Evolutionary conservation across 2,113 vertebrate genomes (phyloP).

Genomic region (Nettapus auritus): DNA sequence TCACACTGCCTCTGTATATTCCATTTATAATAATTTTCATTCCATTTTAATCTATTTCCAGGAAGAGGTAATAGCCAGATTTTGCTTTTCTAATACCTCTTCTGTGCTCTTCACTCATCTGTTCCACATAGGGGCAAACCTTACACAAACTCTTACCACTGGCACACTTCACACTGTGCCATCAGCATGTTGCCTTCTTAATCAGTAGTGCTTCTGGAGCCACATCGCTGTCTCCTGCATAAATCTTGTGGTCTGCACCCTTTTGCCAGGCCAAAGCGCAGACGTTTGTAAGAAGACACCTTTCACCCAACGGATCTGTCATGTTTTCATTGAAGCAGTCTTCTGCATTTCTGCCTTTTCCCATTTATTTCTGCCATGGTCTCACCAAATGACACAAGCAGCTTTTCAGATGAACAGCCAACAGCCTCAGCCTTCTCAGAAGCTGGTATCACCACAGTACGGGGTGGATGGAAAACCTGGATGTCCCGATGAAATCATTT

Average conservation of each 20-base stretch:
- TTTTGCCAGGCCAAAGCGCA: background rate
- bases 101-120: background rate
- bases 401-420: background rate
- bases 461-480: background rate
- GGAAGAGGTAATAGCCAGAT: constrained; percentile 24
- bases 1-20: constrained; percentile 43
- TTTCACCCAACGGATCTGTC: background rate
- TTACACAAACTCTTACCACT: background rate
- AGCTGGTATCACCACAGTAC: background rate
- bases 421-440: background rate
- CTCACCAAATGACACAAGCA: background rate
- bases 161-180: background rate
- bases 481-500: background rate
- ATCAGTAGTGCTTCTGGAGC: constrained; percentile 11
- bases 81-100: constrained; percentile 19
- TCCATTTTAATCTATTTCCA: constrained; percentile 18
- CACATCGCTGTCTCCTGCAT: background rate
- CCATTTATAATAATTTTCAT: background rate
- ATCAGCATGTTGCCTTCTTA: background rate
- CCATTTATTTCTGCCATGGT: background rate
- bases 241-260: background rate
- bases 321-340: background rate
- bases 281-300: constrained; percentile 17
- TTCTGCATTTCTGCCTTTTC: constrained; percentile 10
- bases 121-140: background rate